Base-by-base conservation (phyloP, 2,797 vertebrate genomes). In the Enteromius viviparus region DNA sequence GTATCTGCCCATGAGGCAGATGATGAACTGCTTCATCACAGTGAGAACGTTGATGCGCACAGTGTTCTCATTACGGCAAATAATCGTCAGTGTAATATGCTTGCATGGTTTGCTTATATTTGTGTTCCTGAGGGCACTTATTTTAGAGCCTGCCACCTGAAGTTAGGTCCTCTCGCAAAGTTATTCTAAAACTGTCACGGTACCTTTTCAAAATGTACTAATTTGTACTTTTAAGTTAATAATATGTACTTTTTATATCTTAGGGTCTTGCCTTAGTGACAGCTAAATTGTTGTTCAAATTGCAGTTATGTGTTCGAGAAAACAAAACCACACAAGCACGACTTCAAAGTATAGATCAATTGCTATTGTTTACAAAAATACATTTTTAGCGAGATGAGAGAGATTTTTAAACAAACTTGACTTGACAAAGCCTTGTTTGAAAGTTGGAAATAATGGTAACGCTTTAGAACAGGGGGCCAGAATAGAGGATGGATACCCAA, bases 41-140 rank as follows among this genome's bases (percentile, higher is more conserved):
- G 51, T 37, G 40, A 58, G 47, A 79, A 69, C 1, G 5, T 19
- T 37, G 32, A 69, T 55, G 64, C 17, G 7, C 64, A 53, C 47
- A 68, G 77, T 68, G 53, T 26, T 81, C 79, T 81, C 53, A 49
- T 81, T 81, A 72, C 7, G 1, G n/a, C 69, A 71, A 23, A 81
- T 81, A 49, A 81, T 62, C 55, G n/a, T 81, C 69, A 72, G 55
- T 23, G 55, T 62, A 68, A 72, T 34, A 12, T 58, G 49, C 14
- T 55, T 78, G 32, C 32, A 32, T 17, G 53, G 53, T 37, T 58
- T 23, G 51, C 53, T 76, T 37, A 77, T 19, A 3, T 77, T n/a
- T 62, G 74, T 14, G 4, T 4, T 62, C n/a, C 14, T 29, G n/a
- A 62, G 34, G 74, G 53, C 37, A 23, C 14, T 23, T 76, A 23